Conservation (phyloP, 2,888 invertebrate genomes). For the Drosophila phalerata region DNA sequence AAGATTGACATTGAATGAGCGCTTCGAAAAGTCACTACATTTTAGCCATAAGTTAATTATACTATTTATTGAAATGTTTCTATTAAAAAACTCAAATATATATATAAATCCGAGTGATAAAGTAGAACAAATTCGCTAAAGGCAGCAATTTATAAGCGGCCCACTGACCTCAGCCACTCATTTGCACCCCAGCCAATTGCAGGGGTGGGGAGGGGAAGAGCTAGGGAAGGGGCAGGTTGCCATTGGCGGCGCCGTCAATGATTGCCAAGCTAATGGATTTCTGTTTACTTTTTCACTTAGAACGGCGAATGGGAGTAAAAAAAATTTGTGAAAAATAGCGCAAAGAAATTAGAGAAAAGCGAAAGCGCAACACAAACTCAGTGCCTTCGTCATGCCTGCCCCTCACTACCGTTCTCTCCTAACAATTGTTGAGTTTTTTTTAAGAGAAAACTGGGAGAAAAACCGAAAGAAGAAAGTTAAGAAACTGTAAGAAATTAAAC, state of each 20-base stretch:
- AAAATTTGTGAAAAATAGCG: constrained; percentile 69
- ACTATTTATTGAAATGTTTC: constrained; percentile 62
- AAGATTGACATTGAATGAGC: constrained; percentile 83
- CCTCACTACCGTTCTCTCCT: background rate
- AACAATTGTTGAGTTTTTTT: constrained; percentile 6
- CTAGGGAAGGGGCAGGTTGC: constrained; percentile 12
- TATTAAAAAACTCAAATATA: constrained; percentile 22
- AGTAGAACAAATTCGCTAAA: constrained; percentile 72
- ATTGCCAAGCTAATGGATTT: constrained; percentile 84
- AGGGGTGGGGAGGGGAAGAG: background rate
- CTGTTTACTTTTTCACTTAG: constrained; percentile 84
- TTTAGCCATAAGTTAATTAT: constrained; percentile 45
- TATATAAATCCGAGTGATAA: constrained; percentile 47
- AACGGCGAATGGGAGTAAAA: constrained; percentile 46
- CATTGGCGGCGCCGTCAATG: constrained; percentile 75
- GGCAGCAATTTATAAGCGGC: constrained; percentile 78
- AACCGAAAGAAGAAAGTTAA: constrained; percentile 32
- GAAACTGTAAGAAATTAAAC: constrained; percentile 77
- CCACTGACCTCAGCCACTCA: constrained; percentile 53
- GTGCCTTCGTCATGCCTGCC: constrained; percentile 20
- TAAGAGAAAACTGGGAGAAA: constrained; percentile 14
- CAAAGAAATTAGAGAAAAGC: constrained; percentile 77
- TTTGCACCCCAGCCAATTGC: constrained; percentile 26
- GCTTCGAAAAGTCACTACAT: background rate
- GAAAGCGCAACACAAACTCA: constrained; percentile 71